A percentile compares a stretch with the other conserved stretches of the same genome.
These are phyloP conservation scores for Machimus rusticus DNA, from an alignment of 2,888 invertebrate species.

Conservation along the genomic window DNA sequence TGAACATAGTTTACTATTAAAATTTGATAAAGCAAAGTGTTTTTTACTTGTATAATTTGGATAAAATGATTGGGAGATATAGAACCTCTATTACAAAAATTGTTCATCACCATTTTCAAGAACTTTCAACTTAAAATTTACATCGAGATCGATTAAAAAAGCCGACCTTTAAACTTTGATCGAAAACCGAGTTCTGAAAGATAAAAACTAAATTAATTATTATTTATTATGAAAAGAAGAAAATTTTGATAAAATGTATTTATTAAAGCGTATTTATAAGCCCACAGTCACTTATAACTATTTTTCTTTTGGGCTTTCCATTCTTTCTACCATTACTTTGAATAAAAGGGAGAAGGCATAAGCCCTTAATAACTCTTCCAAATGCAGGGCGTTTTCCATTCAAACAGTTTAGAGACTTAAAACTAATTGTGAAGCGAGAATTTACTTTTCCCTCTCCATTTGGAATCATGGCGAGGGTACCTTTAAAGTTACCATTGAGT, in stretches of 20 bases:
- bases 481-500: neutral
- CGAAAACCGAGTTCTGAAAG: too few relatives aligned
- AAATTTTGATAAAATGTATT: slow-evolving; percentile 1
- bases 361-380: slow-evolving; percentile 54
- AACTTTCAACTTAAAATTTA: too few relatives aligned
- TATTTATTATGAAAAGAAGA: neutral
- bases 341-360: slow-evolving; percentile 51
- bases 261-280: slow-evolving; percentile 46
- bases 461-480: slow-evolving; percentile 48
- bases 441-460: slow-evolving; percentile 46
- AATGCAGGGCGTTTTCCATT: slow-evolving; percentile 55
- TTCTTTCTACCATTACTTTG: slow-evolving; percentile 55
- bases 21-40: too few relatives aligned
- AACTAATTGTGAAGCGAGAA: slow-evolving; percentile 56
- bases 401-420: slow-evolving; percentile 53
- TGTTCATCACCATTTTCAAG: too few relatives aligned
- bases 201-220: slow-evolving; percentile 52
- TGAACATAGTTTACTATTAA: too few relatives aligned
- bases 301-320: slow-evolving; percentile 53
- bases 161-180: too few relatives aligned
- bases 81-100: too few relatives aligned
- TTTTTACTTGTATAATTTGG: too few relatives aligned
- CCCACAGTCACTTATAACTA: slow-evolving; percentile 55
- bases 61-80: too few relatives aligned
- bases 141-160: too few relatives aligned